These are phyloP conservation scores for Akabosia matsudoensis DNA, from an alignment of 1,140 invertebrate species.

Conservation along the genomic window DNA sequence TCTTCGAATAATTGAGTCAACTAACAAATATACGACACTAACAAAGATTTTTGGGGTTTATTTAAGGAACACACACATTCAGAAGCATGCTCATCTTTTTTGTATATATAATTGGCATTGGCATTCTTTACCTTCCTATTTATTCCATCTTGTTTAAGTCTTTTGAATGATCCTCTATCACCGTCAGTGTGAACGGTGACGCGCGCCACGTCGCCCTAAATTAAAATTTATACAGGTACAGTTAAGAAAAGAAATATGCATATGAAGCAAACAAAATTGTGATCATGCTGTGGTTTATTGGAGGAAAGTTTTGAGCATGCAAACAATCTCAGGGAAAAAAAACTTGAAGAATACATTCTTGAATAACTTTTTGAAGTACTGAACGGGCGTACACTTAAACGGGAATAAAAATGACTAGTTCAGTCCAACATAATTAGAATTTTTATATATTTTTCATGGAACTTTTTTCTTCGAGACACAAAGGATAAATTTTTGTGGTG, in stretches of 20 bases:
- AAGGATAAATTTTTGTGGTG: neutral
- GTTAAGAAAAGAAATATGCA: neutral
- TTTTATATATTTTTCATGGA: neutral
- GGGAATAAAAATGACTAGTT: too few species aligned
- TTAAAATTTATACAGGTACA: neutral
- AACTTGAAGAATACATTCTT: too few species aligned
- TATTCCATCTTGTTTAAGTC: neutral
- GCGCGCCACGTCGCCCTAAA: neutral
- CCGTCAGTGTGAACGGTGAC: neutral
- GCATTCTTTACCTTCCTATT: constrained; percentile 5
- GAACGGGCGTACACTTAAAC: too few species aligned
- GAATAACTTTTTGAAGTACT: too few species aligned
- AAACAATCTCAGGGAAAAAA: too few species aligned
- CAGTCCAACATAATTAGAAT: neutral
- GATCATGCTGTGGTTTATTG: too few species aligned
- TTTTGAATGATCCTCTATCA: constrained; percentile 25
- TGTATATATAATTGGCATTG: neutral
- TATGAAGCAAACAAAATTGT: neutral
- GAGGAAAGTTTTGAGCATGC: too few species aligned
- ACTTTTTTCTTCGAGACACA: neutral
- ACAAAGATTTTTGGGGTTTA: too few species aligned
- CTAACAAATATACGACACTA: too few species aligned
- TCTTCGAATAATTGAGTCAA: too few species aligned
- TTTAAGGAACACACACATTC: too few species aligned
- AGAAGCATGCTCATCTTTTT: neutral